Evolutionary conservation across 2,113 vertebrate species (phyloP).

Genomic region (Tylochromis polylepis): DNA sequence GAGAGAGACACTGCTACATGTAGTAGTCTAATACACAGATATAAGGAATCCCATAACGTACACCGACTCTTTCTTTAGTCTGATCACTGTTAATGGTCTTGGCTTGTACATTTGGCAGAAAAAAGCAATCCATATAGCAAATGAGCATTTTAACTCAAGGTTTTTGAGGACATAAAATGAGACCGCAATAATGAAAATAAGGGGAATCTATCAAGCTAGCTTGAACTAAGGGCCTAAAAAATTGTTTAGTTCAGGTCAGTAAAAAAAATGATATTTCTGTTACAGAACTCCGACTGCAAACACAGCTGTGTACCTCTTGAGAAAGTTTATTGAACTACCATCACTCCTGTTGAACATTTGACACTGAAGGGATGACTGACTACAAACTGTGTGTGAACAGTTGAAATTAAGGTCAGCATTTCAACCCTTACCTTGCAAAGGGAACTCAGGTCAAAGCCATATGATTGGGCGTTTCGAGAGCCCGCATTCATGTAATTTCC

Average conservation of each 20-base stretch:
- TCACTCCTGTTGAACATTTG: neutral
- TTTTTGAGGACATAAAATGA: neutral
- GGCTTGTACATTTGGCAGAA: neutral
- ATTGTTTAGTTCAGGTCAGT: neutral
- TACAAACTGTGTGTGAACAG: neutral
- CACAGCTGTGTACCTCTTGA: neutral
- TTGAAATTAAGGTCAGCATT: neutral
- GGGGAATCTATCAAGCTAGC: neutral
- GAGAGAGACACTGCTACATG: neutral
- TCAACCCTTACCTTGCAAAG: conserved; percentile 89
- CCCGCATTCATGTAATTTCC: conserved; percentile 98
- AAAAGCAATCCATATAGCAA: neutral
- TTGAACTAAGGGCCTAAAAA: neutral
- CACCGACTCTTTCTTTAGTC: neutral
- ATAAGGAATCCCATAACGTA: neutral
- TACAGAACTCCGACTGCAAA: neutral
- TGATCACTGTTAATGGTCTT: neutral
- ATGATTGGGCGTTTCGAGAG: conserved; percentile 92
- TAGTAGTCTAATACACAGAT: neutral
- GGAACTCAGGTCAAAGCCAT: conserved; percentile 92
- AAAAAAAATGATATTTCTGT: neutral
- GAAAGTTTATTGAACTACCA: neutral
- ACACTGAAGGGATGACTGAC: neutral
- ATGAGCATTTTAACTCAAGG: neutral
- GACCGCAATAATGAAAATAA: neutral